Conservation (phyloP, 2,797 vertebrate genomes). For the Heliangelus exortis region DNA sequence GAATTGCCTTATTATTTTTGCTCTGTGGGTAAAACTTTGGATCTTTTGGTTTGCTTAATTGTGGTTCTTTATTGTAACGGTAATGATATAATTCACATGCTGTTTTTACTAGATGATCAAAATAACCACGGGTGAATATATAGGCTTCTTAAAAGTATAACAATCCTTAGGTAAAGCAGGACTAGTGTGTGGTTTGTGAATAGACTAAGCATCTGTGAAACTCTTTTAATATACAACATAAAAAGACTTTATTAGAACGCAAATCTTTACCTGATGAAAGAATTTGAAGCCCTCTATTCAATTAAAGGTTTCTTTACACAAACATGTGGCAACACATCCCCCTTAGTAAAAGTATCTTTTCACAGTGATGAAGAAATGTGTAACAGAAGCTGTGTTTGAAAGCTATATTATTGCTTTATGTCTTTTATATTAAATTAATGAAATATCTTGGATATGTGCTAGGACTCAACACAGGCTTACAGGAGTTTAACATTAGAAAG, state of each 20-base stretch:
- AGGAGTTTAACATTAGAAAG: neutral
- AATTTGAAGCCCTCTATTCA: constrained; percentile 38
- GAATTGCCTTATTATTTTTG: neutral
- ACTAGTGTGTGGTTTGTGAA: neutral
- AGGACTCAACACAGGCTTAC: neutral
- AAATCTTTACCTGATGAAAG: constrained; percentile 29
- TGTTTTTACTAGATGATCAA: neutral
- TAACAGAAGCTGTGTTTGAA: constrained; percentile 42
- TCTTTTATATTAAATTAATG: neutral
- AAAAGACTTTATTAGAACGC: neutral
- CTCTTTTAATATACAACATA: neutral
- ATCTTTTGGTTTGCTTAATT: neutral
- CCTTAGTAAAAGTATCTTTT: neutral
- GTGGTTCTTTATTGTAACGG: neutral
- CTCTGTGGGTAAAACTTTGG: neutral
- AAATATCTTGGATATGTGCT: neutral
- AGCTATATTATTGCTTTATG: neutral
- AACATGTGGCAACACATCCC: neutral
- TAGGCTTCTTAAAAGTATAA: neutral
- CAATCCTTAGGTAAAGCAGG: neutral
- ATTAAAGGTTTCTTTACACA: constrained; percentile 32
- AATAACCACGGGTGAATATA: neutral
- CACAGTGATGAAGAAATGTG: neutral
- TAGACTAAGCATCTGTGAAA: neutral
- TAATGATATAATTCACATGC: neutral